Conservation (phyloP, 2,797 vertebrate genomes). For the Bufotes viridis region DNA sequence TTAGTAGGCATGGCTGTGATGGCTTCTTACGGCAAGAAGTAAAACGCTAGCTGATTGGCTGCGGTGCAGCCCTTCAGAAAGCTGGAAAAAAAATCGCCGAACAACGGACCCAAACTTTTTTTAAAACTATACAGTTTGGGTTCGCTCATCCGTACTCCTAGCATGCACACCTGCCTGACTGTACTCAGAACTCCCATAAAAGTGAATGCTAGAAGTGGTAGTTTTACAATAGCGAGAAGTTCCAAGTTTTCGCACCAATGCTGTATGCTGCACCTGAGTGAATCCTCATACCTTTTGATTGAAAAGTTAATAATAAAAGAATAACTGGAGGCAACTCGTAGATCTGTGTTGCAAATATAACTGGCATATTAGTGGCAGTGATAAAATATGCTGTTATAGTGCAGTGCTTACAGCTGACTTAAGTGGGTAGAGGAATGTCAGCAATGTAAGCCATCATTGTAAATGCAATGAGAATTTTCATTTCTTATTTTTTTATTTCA, state of each 20-base stretch:
- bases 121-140: too few relatives aligned
- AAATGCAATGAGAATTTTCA: neutral
- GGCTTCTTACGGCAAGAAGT: too few relatives aligned
- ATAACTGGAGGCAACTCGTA: neutral
- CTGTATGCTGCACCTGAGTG: neutral
- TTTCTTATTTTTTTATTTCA: neutral
- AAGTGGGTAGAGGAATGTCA: neutral
- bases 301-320: slow-evolving; percentile 1
- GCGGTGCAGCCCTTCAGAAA: too few relatives aligned
- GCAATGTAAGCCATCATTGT: neutral
- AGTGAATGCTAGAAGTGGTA: too few relatives aligned
- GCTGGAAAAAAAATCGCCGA: too few relatives aligned
- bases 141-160: too few relatives aligned
- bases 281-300: neutral
- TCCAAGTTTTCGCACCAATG: fast-evolving
- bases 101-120: too few relatives aligned
- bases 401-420: neutral
- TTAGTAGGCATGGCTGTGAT: too few relatives aligned
- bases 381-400: neutral
- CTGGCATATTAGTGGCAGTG: neutral
- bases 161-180: too few relatives aligned
- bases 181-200: too few relatives aligned
- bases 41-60: too few relatives aligned
- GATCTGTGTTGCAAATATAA: neutral
- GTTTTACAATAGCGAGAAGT: too few relatives aligned